A percentile compares a stretch with the other conserved stretches of the same genome.
Evolutionary conservation across 2,113 vertebrate species (phyloP).

Genomic region (Ellobius talpinus): DNA sequence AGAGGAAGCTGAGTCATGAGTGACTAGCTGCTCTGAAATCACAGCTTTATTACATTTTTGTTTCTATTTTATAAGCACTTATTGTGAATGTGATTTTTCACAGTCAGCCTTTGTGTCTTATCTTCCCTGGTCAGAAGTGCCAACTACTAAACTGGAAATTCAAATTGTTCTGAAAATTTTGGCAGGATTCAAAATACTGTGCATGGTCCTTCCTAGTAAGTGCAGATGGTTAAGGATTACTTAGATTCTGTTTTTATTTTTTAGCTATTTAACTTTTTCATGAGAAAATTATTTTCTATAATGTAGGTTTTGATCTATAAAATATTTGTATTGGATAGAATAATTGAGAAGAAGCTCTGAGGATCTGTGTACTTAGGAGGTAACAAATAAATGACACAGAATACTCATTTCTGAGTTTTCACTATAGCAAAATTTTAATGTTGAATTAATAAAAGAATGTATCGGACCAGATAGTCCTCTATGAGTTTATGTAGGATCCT

Average conservation of each 20-base stretch:
- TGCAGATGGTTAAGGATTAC: constrained; percentile 11
- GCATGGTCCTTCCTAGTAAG: not conserved
- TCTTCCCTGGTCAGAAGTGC: not conserved
- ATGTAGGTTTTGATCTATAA: constrained; percentile 37
- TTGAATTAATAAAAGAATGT: constrained; percentile 33
- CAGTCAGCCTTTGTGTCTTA: not conserved
- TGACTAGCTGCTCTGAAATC: constrained; percentile 26
- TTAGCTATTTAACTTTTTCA: constrained; percentile 39
- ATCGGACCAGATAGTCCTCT: constrained; percentile 30
- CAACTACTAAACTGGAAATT: constrained; percentile 13
- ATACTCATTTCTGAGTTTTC: constrained; percentile 55
- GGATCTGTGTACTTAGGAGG: constrained; percentile 29
- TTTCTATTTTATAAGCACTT: constrained; percentile 35
- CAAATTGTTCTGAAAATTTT: not conserved
- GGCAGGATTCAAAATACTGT: not conserved
- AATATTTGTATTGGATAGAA: constrained; percentile 37
- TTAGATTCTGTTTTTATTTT: not conserved
- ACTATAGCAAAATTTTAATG: constrained; percentile 39
- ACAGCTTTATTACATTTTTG: not conserved
- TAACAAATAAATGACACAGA: constrained; percentile 41
- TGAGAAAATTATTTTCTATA: constrained; percentile 22
- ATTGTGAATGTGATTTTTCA: constrained; percentile 42
- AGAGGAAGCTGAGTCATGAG: constrained; percentile 47
- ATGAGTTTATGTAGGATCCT: not conserved
- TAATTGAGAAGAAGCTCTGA: constrained; percentile 31